Percentiles rank a stretch among this genome's conserved stretches.
phyloP scores from a whole-genome alignment of 2,113 vertebrate genomes.

The Eptesicus fuscus region DNA sequence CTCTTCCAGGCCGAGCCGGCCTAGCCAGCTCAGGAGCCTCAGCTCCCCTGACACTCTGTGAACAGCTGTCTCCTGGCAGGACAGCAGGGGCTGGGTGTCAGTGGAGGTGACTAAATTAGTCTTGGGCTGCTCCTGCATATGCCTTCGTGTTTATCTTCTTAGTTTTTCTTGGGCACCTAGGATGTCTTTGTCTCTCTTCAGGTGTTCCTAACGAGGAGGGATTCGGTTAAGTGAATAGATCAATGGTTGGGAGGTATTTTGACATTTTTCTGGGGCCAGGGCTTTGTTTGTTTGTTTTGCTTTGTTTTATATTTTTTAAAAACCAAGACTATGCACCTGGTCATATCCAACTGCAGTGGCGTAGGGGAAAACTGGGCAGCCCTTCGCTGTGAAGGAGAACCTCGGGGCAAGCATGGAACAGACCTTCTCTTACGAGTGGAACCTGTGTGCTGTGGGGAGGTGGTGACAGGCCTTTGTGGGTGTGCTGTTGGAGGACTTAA shows the following conservation, averaged over 20 bases:
- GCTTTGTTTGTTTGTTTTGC: neutral
- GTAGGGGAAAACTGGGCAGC: neutral
- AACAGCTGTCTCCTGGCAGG: neutral
- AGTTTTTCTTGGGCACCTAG: neutral
- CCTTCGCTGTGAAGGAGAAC: neutral
- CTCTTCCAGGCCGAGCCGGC: neutral
- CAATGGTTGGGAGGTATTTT: neutral
- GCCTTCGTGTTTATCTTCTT: neutral
- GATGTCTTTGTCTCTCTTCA: neutral
- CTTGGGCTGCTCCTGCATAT: neutral
- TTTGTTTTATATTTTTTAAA: neutral
- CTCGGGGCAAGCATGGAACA: fast-evolving
- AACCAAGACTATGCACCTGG: neutral
- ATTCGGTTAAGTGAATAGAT: neutral
- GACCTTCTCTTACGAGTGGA: neutral
- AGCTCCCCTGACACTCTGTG: fast-evolving
- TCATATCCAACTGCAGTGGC: neutral
- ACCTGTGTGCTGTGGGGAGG: neutral
- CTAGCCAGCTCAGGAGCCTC: neutral
- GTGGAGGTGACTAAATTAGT: neutral
- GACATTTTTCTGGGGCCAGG: neutral
- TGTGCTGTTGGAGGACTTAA: neutral
- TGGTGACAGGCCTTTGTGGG: neutral
- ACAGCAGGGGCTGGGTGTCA: fast-evolving
- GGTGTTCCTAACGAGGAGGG: neutral